Percentiles rank a stretch among this genome's conserved stretches.
phyloP scores from a whole-genome alignment of 2,113 vertebrate species.

The Boulengeromyrus knoepffleri region DNA sequence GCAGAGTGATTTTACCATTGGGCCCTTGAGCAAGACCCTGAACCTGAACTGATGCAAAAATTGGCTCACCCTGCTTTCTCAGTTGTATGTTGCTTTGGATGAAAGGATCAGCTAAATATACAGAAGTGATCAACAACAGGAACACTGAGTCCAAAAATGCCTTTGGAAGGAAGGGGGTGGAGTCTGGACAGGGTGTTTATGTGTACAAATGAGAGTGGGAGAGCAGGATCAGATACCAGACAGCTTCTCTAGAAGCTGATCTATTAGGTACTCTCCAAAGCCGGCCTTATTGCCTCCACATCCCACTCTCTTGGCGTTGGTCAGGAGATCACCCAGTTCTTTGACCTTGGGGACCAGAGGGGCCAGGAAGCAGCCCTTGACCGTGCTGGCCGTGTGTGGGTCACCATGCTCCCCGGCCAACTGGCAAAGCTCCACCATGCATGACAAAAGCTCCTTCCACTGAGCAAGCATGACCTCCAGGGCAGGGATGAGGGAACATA shows the following conservation, averaged over 20 bases:
- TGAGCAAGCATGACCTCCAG: constrained; percentile 56
- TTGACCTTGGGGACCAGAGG: constrained; percentile 58
- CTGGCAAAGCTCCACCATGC: constrained; percentile 59
- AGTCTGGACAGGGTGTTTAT: background rate
- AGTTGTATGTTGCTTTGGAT: background rate
- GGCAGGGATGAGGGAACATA: constrained; percentile 51
- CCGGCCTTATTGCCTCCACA: constrained; percentile 51
- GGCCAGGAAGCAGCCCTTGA: constrained; percentile 59
- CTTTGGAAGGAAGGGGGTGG: background rate
- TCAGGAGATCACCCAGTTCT: constrained; percentile 62
- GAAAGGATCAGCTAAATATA: background rate
- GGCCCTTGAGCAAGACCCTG: background rate
- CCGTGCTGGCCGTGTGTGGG: constrained; percentile 54
- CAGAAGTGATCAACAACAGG: background rate
- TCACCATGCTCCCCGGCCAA: constrained; percentile 56
- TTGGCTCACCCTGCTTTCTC: background rate
- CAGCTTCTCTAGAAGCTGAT: constrained; percentile 59
- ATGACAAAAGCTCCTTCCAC: constrained; percentile 56
- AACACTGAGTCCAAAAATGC: background rate
- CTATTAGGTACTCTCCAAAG: constrained; percentile 68
- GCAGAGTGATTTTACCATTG: background rate
- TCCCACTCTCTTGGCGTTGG: constrained; percentile 57
- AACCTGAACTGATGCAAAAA: background rate
- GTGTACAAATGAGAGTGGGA: background rate
- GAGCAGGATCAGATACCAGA: constrained; percentile 24